Evolutionary conservation across 64 coral and sea anemone genomes (phyloP).

Genomic region (Stichodactyla helianthus): DNA sequence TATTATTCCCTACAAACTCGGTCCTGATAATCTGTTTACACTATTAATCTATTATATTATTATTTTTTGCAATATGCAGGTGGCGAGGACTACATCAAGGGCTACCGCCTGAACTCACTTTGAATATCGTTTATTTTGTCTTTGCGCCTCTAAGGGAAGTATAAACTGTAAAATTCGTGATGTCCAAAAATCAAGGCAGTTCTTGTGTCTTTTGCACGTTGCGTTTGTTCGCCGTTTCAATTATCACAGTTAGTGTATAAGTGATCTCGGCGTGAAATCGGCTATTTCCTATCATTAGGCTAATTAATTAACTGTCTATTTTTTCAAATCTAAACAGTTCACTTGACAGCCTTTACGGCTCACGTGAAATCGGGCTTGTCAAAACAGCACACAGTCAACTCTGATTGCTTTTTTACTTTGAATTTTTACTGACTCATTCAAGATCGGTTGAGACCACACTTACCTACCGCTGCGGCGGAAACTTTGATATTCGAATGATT

Average conservation of each 20-base stretch:
- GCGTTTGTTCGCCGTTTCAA: background rate
- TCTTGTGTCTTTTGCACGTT: background rate
- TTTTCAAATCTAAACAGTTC: conserved; percentile 56
- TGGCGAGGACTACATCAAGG: background rate
- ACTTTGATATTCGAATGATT: background rate
- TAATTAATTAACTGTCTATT: conserved; percentile 60
- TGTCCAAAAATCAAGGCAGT: background rate
- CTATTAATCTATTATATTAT: background rate
- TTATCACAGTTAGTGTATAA: conserved; percentile 35
- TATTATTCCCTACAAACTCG: background rate
- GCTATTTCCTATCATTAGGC: conserved; percentile 45
- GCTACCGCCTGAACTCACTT: background rate
- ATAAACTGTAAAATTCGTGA: background rate
- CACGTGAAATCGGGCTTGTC: background rate
- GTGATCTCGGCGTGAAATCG: conserved; percentile 20
- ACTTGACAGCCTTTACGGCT: conserved; percentile 17
- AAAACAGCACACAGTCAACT: background rate
- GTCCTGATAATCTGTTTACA: background rate
- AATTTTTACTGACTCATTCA: background rate
- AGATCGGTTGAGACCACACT: background rate
- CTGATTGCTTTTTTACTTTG: background rate
- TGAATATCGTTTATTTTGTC: background rate
- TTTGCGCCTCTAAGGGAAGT: background rate
- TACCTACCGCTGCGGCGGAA: background rate
- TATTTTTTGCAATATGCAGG: background rate